Conservation (phyloP, 2,888 invertebrate species). For the Chloroclystis v-ata region DNA sequence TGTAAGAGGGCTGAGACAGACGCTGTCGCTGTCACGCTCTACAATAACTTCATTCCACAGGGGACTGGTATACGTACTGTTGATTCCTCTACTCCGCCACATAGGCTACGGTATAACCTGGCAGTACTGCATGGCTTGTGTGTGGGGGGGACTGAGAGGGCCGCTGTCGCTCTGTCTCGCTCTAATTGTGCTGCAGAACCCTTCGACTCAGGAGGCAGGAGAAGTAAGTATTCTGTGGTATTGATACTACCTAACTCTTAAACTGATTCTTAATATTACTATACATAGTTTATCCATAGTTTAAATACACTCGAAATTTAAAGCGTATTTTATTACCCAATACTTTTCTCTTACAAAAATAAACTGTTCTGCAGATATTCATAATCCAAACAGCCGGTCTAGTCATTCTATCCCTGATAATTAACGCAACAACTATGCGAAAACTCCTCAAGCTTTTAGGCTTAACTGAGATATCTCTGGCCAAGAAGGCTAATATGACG, state of each 20-base stretch:
- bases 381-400: constrained; percentile 78
- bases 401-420: constrained; percentile 74
- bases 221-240: constrained; percentile 55
- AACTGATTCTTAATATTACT: not conserved
- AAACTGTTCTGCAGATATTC: constrained; percentile 52
- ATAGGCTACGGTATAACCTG: constrained; percentile 79
- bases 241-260: too few relatives aligned
- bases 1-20: too few relatives aligned
- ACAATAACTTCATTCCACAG: too few relatives aligned
- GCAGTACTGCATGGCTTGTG: constrained; percentile 77
- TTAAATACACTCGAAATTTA: too few relatives aligned
- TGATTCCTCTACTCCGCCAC: constrained; percentile 71
- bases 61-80: constrained; percentile 61
- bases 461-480: constrained; percentile 67
- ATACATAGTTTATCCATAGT: too few relatives aligned
- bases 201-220: constrained; percentile 49
- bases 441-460: constrained; percentile 73
- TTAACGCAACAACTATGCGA: constrained; percentile 78
- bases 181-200: constrained; percentile 71
- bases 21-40: too few relatives aligned
- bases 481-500: constrained; percentile 76
- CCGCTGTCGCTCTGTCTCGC: constrained; percentile 79
- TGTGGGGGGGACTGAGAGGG: constrained; percentile 81
- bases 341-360: too few relatives aligned
- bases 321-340: too few relatives aligned